These are phyloP conservation scores for Molossus molossus DNA, from an alignment of 2,797 vertebrate species.

Conservation along the genomic window DNA sequence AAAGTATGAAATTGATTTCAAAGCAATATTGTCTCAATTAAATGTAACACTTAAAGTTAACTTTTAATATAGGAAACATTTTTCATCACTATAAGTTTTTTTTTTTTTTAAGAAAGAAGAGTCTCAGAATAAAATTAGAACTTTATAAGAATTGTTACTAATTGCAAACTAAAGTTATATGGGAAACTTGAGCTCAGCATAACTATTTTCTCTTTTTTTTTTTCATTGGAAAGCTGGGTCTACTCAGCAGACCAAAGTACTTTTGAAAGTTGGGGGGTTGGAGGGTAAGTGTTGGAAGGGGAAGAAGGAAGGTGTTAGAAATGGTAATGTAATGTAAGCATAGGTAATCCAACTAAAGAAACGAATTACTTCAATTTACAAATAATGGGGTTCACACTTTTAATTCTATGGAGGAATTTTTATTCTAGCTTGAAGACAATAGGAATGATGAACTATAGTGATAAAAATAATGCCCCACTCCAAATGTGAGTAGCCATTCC, in stretches of 20 bases:
- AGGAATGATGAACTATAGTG: conserved; percentile 50
- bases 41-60: conserved; percentile 58
- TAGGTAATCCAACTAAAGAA: conserved; percentile 23
- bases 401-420: conserved; percentile 35
- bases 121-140: conserved; percentile 48
- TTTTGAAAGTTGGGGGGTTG: neutral
- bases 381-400: conserved; percentile 49
- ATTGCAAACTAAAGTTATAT: neutral
- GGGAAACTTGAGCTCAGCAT: conserved; percentile 1
- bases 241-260: neutral
- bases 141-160: conserved; percentile 42
- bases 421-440: neutral
- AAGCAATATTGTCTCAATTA: conserved; percentile 71
- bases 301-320: neutral
- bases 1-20: conserved; percentile 50
- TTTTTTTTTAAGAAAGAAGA: conserved; percentile 39
- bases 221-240: neutral
- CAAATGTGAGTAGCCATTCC: conserved; percentile 10
- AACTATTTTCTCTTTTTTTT: conserved; percentile 42
- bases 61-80: conserved; percentile 25
- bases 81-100: conserved; percentile 52
- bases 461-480: conserved; percentile 21
- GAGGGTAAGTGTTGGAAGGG: neutral
- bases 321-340: conserved; percentile 6
- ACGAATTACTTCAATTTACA: conserved; percentile 58